Evolutionary conservation across 2,888 invertebrate genomes (phyloP), one percentile per base, ranked within the genome.

Genomic region (Mylabris sibirica): DNA sequence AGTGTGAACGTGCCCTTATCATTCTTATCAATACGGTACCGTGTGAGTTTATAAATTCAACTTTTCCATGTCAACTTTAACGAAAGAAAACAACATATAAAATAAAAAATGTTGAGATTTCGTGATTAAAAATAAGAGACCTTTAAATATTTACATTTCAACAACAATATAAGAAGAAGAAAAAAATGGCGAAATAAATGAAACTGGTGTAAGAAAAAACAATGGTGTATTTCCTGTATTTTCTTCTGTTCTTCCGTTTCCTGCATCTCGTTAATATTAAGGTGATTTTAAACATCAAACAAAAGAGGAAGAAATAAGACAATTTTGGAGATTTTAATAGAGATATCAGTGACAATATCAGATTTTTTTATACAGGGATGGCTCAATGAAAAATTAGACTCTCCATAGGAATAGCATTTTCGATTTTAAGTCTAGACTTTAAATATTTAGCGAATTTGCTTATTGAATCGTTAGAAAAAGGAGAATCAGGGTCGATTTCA

Each of bases 1-100:
- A 3, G 14, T 38, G 14, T 14, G 38, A 38, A 38, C 4, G 12
- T 12, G 12, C 12, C 38, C 12, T 38, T 38, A 38, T 38, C 38
- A 38, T 38, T 17, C n/a, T 17, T 44, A 44, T 8, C n/a, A 44
- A 44, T 44, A 44, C n/a, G 0, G n/a, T 44, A 44, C n/a, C 44
- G 44, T 44, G 44, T 44, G n/a, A 17, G n/a, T 17, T n/a, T 44
- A n/a, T 17, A 44, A n/a, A 44, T 44, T 44, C n/a, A 44, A 44
- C 44, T 1, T 17, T 44, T 17, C 44, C n/a, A 17, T 44, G n/a
- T 17, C 44, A 44, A 8, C 30, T 30, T 30, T 30, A 30, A 30
- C 30, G 30, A 30, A 30, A 30, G 8, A 4, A 6, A 8, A 44
- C 4, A 14, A 38, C 4, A 38, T 38, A 38, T 12, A 17, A n/a